Evolutionary conservation across 2,888 invertebrate genomes (phyloP), one percentile per base, ranked within the genome.

Genomic region (Anagyrus pseudococci): DNA sequence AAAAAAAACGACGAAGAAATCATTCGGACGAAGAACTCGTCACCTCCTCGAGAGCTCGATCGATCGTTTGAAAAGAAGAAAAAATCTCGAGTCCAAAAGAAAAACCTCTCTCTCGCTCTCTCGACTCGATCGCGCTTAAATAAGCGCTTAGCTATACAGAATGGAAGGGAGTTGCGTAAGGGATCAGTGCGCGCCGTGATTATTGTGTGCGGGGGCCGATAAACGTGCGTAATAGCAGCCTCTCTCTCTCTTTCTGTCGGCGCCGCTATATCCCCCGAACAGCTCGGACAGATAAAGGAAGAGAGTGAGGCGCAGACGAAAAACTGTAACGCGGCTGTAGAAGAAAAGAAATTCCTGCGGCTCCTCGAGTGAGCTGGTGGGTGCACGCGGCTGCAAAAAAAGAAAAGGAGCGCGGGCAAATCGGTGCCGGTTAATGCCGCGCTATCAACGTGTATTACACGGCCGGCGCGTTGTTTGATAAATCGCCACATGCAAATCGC

Each of bases 381-480:
- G 46, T 37, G 13, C 41, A 23, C 10, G 25, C 29, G 17, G 20
- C 25, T 43, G 22, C 19, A 26, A 43, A 46, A 53, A 48, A 58
- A 23, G 43, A 15, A 48, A 58, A 59, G 52, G 46, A 55, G 23
- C 60, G 61, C 69, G 66, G 64, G 74, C 76, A 77, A 78, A 78
- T 78, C 76, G 75, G 70, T 70, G 29, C n/a, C 73, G 69, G 72
- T 75, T 78, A 78, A 77, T 75, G 70, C 72, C 71, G 75, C 71
- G 75, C 78, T 78, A 79, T 79, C 79, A 78, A 75, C 79, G 76
- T 78, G 76, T 75, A 78, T 78, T 77, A 79, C 78, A 77, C 71
- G 75, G 75, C 77, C 75, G 73, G 74, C 75, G 76, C 74, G 75
- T 73, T 73, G 52, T 77, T 77, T 78, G 77, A 79, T 77, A 77